These are phyloP conservation scores for Picus viridis DNA, from an alignment of 2,797 vertebrate genomes.

Conservation along the genomic window DNA sequence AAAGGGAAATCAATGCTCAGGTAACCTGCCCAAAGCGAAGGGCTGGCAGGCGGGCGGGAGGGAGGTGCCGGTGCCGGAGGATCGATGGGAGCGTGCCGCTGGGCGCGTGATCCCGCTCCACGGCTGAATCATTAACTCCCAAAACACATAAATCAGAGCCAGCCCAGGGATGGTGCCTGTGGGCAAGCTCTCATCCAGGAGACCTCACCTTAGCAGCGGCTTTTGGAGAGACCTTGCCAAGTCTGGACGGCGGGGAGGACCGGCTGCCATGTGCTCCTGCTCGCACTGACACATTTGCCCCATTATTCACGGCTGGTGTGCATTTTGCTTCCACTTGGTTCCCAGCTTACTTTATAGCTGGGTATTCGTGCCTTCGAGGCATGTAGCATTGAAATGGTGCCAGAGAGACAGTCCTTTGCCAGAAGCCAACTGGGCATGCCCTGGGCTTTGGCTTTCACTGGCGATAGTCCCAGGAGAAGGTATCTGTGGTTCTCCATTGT, in stretches of 20 bases:
- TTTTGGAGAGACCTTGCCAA: not conserved
- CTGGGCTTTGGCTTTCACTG: not conserved
- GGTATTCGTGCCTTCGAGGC: constrained; percentile 34
- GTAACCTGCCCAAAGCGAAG: not conserved
- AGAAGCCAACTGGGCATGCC: constrained; percentile 32
- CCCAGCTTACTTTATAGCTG: constrained; percentile 24
- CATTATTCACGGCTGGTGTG: constrained; percentile 32
- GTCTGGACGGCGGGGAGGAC: not conserved
- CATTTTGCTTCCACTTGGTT: constrained; percentile 52
- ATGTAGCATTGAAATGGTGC: constrained; percentile 43
- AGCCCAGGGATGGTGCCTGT: not conserved
- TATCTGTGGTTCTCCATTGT: not conserved
- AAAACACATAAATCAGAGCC: not conserved
- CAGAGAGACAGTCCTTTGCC: not conserved
- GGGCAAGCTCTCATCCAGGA: not conserved
- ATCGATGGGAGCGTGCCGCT: not conserved
- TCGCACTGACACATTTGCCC: constrained; percentile 24
- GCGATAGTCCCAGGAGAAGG: not conserved
- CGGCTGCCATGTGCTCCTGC: not conserved
- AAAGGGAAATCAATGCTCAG: not conserved
- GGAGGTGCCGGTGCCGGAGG: not conserved
- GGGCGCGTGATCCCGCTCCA: not conserved
- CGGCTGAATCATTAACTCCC: not conserved
- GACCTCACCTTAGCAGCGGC: not conserved
- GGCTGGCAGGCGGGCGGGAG: not conserved